phyloP scores from a whole-genome alignment of 2,888 invertebrate species.

The Nymphalis c-album region DNA sequence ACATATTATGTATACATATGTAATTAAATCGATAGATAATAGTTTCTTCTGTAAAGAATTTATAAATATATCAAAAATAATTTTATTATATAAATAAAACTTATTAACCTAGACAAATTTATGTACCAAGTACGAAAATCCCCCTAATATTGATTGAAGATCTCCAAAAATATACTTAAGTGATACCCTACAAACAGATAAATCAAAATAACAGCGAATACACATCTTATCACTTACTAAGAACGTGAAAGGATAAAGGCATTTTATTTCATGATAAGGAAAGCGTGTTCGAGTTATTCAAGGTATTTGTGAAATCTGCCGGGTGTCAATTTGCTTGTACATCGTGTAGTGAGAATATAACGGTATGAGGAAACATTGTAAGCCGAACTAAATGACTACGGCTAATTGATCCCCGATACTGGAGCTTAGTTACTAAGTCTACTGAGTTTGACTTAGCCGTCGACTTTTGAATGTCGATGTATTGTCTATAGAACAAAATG shows the following conservation, averaged over 20 bases:
- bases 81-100: no score
- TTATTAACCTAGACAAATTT: no score
- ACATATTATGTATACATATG: no score
- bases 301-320: conserved; percentile 49
- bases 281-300: conserved; percentile 35
- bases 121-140: no score
- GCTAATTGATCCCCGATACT: conserved; percentile 38
- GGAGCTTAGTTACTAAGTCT: conserved; percentile 35
- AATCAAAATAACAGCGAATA: no score
- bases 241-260: neutral
- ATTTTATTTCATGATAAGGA: conserved; percentile 26
- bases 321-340: conserved; percentile 44
- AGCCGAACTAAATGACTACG: conserved; percentile 40
- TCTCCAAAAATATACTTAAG: no score
- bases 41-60: no score
- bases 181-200: no score
- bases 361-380: conserved; percentile 50
- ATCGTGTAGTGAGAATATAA: conserved; percentile 46
- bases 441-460: conserved; percentile 12
- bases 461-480: neutral
- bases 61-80: no score
- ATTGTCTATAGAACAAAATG: neutral
- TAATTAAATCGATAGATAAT: no score
- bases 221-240: neutral
- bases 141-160: no score